Base-by-base conservation (phyloP, 64 coral and sea anemone genomes). In the Astreopora myriophthalma region DNA sequence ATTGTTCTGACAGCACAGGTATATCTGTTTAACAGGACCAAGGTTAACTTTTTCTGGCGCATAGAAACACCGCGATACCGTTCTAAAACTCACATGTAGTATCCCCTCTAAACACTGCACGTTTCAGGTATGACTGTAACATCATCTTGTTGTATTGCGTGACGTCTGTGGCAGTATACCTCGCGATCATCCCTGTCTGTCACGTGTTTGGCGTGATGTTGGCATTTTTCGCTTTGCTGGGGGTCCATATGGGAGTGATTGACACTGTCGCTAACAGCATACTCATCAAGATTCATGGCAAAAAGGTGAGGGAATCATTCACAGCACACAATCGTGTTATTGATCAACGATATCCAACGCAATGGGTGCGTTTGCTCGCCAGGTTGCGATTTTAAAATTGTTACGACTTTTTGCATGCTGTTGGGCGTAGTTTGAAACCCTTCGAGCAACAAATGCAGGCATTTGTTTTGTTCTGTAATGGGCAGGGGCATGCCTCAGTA, bases 201-300 rank as follows among this genome's bases (percentile, higher is more conserved):
- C 57, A 88, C 68, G 44, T 76, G 10, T 99, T 95, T 85, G 66
- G 79, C 25, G 29, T 95, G 30, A 99, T 96, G 93, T 71, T 99
- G 26, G 64, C 87, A 2, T 90, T 95, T 60, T 95, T 99, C 48
- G 97, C 94, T 5, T 60, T 99, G 13, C 75, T 99, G 38, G 97
- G 97, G 44, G 70, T 93, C 20, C 92, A 99, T 42, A 99, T 99
- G 97, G 97, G 97, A 69, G 89, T 99, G 20, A 99, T 99, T 25
- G 97, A 99, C 29, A 99, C 97, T 17, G 91, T 99, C 9, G 94
- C 97, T 1, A 99, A 99, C 61, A 95, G 94, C 25, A 44, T 96
- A 10, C 94, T 99, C 29, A 99, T 99, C 30, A 99, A 93, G 87
- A 99, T 99, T 33, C 97, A 99, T 28, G 97, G 90, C 2, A 95